Evolutionary conservation across 1,140 invertebrate species (phyloP).

Genomic region (Zaprionus taronus): DNA sequence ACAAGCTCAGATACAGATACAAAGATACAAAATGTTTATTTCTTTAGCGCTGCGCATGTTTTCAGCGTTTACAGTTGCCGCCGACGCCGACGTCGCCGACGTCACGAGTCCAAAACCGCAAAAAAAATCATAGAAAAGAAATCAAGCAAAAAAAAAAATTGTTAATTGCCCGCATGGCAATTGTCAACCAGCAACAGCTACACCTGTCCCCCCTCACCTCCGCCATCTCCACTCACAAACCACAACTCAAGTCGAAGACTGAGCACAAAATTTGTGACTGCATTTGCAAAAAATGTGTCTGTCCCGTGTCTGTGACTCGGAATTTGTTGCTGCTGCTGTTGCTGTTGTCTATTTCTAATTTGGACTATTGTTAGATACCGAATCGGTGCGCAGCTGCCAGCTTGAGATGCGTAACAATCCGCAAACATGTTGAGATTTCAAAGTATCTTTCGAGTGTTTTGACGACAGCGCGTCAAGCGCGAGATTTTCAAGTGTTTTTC

Average conservation of each 20-base stretch:
- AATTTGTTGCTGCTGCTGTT: slow-evolving; percentile 24
- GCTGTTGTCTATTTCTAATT: slow-evolving; percentile 58
- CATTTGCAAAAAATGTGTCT: slow-evolving; percentile 73
- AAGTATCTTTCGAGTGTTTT: slow-evolving; percentile 53
- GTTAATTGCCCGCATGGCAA: slow-evolving; percentile 70
- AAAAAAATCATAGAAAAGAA: slow-evolving; percentile 45
- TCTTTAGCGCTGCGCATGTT: slow-evolving; percentile 62
- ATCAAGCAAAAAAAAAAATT: slow-evolving; percentile 36
- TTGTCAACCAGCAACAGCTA: slow-evolving; percentile 47
- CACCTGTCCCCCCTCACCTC: not conserved
- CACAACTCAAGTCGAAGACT: slow-evolving; percentile 16
- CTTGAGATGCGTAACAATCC: slow-evolving; percentile 46
- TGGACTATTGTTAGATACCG: slow-evolving; percentile 71
- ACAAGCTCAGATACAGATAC: slow-evolving; percentile 50
- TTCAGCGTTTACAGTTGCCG: slow-evolving; percentile 58
- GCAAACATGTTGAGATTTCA: slow-evolving; percentile 43
- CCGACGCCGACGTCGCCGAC: slow-evolving; percentile 68
- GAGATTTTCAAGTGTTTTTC: slow-evolving; percentile 17
- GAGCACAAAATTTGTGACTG: slow-evolving; percentile 40
- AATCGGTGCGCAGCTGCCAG: slow-evolving; percentile 37
- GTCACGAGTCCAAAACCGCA: slow-evolving; percentile 75
- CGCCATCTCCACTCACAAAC: not conserved
- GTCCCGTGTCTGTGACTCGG: slow-evolving; percentile 25
- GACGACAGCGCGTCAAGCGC: slow-evolving; percentile 26
- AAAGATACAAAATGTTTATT: slow-evolving; percentile 52